Base-by-base conservation (phyloP, 1,140 invertebrate genomes). In the Lysiphlebus fabarum region DNA sequence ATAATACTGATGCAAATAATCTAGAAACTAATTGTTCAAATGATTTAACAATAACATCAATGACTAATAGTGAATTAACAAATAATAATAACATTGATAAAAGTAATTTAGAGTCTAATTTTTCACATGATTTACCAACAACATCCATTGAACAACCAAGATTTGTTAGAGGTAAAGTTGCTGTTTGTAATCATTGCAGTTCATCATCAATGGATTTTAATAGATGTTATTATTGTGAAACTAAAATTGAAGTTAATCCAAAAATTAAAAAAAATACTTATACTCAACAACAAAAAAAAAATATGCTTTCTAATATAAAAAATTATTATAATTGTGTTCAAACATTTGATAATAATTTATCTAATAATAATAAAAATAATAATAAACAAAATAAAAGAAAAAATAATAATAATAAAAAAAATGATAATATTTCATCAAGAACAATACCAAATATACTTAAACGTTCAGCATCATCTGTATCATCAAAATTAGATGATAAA, bases 121-220 rank as follows among this genome's bases (percentile, higher is more conserved):
- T n/a, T n/a, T n/a, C n/a, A n/a, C n/a, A n/a, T n/a, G n/a, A n/a
- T n/a, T n/a, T n/a, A n/a, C n/a, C n/a, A n/a, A n/a, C n/a, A n/a
- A n/a, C n/a, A n/a, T n/a, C 67, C 75, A 7, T 66, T 63, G 37
- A 62, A 65, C 14, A 70, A 53, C 83, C 86, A 11, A 85, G 84
- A 62, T 82, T 82, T 57, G 81, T 89, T 14, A 81, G 85, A 12
- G 88, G 88, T 43, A 86, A 84, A 72, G 73, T 87, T 50, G 88
- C 88, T 14, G 80, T 90, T 2, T 91, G 89, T 73, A 82, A 84
- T 53, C 77, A 81, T 58, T 91, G 89, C 67, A 88, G 89, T 17
- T 86, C 86, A 64, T 83, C 84, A 47, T 87, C 87, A 11, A 79
- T 82, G 64, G 85, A 90, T 70, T 89, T 90, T 70, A 87, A 85